Conservation (phyloP, 2,888 invertebrate species). For the Cosmia pyralina region DNA sequence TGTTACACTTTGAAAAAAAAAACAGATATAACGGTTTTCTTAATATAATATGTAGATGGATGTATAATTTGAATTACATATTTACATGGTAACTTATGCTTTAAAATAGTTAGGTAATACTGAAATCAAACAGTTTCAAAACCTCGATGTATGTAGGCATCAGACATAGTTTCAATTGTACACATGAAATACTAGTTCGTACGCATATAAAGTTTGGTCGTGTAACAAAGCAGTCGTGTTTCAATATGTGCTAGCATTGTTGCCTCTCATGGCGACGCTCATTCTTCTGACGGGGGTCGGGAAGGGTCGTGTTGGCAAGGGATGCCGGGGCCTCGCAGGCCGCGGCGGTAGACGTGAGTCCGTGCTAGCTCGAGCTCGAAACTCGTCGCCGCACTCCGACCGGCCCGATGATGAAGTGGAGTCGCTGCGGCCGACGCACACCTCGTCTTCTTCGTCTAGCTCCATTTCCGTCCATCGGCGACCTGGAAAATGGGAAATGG, state of each 20-base stretch:
- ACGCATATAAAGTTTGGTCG: constrained; percentile 20
- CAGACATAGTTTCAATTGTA: constrained; percentile 13
- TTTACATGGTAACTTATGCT: not conserved
- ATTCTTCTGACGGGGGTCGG: constrained; percentile 92
- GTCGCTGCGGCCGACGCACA: constrained; percentile 78
- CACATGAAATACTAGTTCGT: constrained; percentile 10
- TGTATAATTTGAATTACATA: constrained; percentile 6
- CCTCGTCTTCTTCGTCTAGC: constrained; percentile 91
- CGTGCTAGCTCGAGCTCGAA: constrained; percentile 94
- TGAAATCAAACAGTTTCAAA: constrained; percentile 10
- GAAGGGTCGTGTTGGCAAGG: constrained; percentile 80
- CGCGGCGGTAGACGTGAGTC: constrained; percentile 91
- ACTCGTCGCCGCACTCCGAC: constrained; percentile 86
- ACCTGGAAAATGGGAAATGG: constrained; percentile 76
- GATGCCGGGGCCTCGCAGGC: constrained; percentile 90
- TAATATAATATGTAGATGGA: not conserved
- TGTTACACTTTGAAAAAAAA: not conserved
- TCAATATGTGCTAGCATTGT: constrained; percentile 88
- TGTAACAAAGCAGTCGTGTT: constrained; percentile 27
- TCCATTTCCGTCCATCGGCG: constrained; percentile 92
- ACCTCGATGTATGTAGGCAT: not conserved
- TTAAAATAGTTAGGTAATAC: not conserved
- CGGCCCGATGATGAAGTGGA: constrained; percentile 83
- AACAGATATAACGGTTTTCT: not conserved
- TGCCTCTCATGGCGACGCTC: constrained; percentile 94